Percentiles rank a stretch among this genome's conserved stretches.
Evolutionary conservation across 2,113 vertebrate species (phyloP).

Genomic region (Coptodon rendalli): DNA sequence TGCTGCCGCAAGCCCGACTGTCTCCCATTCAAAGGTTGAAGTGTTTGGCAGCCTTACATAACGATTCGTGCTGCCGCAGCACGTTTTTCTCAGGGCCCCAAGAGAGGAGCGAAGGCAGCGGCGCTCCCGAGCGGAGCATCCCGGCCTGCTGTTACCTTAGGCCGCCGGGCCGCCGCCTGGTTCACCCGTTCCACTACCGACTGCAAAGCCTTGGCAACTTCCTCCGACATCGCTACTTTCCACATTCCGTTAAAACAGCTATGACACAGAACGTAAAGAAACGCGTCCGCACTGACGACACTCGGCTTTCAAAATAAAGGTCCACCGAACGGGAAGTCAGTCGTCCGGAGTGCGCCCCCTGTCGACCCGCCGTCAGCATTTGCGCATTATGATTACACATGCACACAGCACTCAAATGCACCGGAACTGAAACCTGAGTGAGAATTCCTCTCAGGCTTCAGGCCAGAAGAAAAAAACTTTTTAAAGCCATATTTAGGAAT

Average conservation of each 20-base stretch:
- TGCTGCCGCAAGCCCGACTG: not conserved
- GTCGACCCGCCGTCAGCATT: not conserved
- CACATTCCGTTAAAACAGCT: constrained; percentile 59
- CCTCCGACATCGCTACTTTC: constrained; percentile 77
- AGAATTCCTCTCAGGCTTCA: not conserved
- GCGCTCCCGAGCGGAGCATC: not conserved
- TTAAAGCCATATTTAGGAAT: not conserved
- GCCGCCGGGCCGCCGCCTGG: constrained; percentile 70
- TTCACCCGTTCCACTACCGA: constrained; percentile 74
- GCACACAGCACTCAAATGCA: not conserved
- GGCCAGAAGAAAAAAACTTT: not conserved
- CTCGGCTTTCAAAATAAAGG: constrained; percentile 38
- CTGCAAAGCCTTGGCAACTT: constrained; percentile 72
- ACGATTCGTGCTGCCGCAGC: constrained; percentile 10
- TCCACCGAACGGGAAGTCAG: not conserved
- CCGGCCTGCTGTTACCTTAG: constrained; percentile 58
- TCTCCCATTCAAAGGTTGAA: constrained; percentile 48
- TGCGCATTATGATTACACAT: not conserved
- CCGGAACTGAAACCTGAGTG: not conserved
- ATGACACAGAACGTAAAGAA: not conserved
- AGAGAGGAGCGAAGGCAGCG: not conserved
- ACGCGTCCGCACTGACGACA: constrained; percentile 13
- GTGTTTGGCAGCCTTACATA: constrained; percentile 55
- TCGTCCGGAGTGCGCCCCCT: not conserved
- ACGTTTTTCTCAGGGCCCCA: not conserved